A percentile compares a stretch with the other conserved stretches of the same genome.
phyloP scores from a whole-genome alignment of 2,888 invertebrate species.

The Torymus texanus region DNA sequence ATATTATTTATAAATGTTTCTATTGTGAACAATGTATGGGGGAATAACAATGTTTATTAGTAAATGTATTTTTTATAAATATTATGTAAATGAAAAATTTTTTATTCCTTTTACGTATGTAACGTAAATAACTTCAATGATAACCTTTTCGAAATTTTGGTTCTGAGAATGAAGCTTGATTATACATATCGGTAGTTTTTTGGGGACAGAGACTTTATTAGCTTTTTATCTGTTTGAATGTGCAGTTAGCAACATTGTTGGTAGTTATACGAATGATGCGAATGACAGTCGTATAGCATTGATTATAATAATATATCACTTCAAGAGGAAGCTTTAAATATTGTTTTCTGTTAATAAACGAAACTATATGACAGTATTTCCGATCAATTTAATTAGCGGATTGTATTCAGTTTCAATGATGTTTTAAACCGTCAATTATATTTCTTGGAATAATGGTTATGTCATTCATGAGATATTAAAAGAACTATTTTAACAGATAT shows the following conservation, averaged over 20 bases:
- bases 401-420: neutral
- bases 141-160: no score
- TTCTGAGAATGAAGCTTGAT: no score
- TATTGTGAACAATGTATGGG: no score
- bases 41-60: no score
- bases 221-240: constrained; percentile 27
- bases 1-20: no score
- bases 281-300: constrained; percentile 10
- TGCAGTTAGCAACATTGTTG: constrained; percentile 24
- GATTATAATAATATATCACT: constrained; percentile 6
- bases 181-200: neutral
- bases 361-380: neutral
- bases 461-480: neutral
- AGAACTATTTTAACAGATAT: no score
- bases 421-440: neutral
- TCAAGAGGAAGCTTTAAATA: neutral
- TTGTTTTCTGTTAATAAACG: constrained; percentile 19
- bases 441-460: neutral
- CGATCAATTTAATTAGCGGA: constrained; percentile 31
- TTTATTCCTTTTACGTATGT: no score
- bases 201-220: constrained; percentile 18
- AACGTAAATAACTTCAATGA: no score
- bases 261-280: constrained; percentile 18
- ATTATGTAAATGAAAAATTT: no score
- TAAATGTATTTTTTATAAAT: no score